These are phyloP conservation scores for Anneissia japonica DNA, from an alignment of 35 echinoderm and acorn worm species.

Conservation along the genomic window DNA sequence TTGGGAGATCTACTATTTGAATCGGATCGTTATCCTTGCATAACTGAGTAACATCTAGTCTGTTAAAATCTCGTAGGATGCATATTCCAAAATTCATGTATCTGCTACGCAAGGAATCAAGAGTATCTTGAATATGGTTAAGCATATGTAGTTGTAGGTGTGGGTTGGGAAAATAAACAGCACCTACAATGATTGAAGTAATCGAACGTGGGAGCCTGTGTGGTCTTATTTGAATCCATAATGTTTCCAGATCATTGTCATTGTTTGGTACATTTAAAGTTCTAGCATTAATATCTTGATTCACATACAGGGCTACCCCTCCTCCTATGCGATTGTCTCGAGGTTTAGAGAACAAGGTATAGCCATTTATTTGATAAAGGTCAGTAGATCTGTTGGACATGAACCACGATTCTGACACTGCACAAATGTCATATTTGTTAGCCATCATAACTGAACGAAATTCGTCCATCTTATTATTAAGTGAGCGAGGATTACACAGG, in stretches of 20 bases:
- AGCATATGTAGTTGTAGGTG: background rate
- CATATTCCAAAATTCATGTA: conserved; percentile 11
- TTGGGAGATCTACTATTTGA: conserved; percentile 26
- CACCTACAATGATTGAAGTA: conserved; percentile 9
- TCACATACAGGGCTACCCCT: background rate
- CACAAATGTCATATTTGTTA: background rate
- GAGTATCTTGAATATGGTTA: background rate
- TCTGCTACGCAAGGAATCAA: background rate
- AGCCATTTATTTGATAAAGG: background rate
- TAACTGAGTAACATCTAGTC: conserved; percentile 15
- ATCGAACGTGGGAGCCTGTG: background rate
- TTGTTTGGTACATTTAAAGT: no score
- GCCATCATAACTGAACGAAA: background rate
- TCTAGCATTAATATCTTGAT: no score
- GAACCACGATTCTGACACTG: background rate
- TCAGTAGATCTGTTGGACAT: background rate
- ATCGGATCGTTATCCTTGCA: background rate
- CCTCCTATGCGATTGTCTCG: no score
- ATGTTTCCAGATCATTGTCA: conserved; percentile 8
- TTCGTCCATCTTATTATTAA: background rate
- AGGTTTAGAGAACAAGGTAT: no score
- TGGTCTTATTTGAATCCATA: conserved; percentile 13
- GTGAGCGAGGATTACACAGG: background rate
- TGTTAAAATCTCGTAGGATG: conserved; percentile 27
- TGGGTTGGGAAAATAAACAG: conserved; percentile 6